Evolutionary conservation across 2,888 invertebrate genomes (phyloP), one percentile per base, ranked within the genome.

Genomic region (Agrochola circellaris): DNA sequence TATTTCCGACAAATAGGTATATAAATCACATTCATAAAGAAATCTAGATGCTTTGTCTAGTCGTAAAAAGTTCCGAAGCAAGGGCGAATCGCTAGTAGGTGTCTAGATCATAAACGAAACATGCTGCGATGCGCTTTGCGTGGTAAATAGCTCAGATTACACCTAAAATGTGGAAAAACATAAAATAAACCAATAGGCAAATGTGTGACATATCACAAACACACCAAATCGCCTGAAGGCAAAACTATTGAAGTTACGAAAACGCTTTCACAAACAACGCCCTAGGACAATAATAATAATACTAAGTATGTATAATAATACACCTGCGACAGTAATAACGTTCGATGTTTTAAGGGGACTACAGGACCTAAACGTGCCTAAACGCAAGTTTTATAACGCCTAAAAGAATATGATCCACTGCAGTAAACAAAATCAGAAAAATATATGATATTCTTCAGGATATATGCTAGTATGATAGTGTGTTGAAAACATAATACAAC

Each of bases 181-280:
- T 2, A 23, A 11, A 74, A 34, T 15, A 61, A 51, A 17, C 2
- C 23, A 9, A 38, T 9, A 51, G 23, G 13, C 51, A 66, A 45
- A 66, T 61, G 1, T 45, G 11, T 34, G 34, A 58, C 64, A 23
- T 48, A 54, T 6, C 8, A n/a, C 26, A 56, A 62, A 73, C 51
- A 72, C 77, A 42, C 60, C 45, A 38, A 62, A n/a, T 9, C n/a
- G 73, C 86, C 58, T 62, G 7, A 26, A 69, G 79, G 58, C 48
- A 23, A 69, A 58, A 61, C 54, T n/a, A 67, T 68, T 26, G 9
- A 38, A 51, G 34, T 68, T 58, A 62, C 71, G 23, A 72, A n/a
- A 76, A 61, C 45, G 48, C 79, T 86, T 86, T 83, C 83, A 51
- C 72, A 54, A 62, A 61, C 38, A 26, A 38, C 69, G 64, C 86